Evolutionary conservation across 2,113 vertebrate species (phyloP), one percentile per base, ranked within the genome.

Genomic region (Castor canadensis): DNA sequence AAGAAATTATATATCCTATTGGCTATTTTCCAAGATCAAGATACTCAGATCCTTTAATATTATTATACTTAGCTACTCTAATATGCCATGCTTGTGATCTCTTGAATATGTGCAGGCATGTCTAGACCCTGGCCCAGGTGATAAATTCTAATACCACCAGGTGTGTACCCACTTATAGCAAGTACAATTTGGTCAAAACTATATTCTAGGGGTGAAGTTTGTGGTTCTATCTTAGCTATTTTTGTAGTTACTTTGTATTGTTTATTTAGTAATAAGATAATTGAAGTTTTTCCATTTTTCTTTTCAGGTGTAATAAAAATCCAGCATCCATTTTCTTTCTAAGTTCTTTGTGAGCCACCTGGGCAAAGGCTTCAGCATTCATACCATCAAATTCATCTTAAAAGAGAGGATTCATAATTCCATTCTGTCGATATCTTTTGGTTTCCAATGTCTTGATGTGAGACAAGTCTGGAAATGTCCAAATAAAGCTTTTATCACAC

Each of bases 331-430:
- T 32, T 26, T 38, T 16, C 35, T 62, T 19, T 28, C 45, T 0
- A 43, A n/a, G 54, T 56, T 54, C 47, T 28, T 47, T 22, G 40
- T 2, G 2, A 7, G 58, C n/a, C 66, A n/a, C 58, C 17, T 5
- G 22, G 24, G 12, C 28, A 24, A 28, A 81, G 3, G 4, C 19
- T 2, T 4, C 3, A 1, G 4, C 9, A 9, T 6, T 22, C 28
- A 1, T 1, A 6, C 28, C 43, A 11, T 1, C 66, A 4, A 5
- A 0, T 43, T 56, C 11, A 1, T 6, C 35, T 45, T 1, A 1
- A 6, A 58, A 72, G 43, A 38, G 3, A 0, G 0, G 32, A 12
- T 43, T 9, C 6, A 3, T 11, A 7, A 4, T 12, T 66, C 15
- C 20, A 8, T 2, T 9, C 40, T 15, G 64, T 26, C 0, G 0